These are phyloP conservation scores for Morphnarchus princeps DNA, from an alignment of 2,113 vertebrate species.

Conservation along the genomic window DNA sequence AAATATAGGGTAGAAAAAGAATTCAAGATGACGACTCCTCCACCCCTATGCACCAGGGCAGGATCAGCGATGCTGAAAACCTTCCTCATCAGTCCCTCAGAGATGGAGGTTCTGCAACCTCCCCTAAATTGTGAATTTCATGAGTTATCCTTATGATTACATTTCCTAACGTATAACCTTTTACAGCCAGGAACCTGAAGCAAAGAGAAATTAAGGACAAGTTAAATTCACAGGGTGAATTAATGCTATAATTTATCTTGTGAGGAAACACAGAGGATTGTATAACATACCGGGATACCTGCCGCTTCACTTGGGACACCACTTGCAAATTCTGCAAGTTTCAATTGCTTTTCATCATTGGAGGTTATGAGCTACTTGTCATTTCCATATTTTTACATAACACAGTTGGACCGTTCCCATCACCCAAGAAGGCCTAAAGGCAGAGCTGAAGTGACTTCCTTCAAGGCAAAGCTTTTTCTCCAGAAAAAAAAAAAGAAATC, in stretches of 20 bases:
- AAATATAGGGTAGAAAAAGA: background rate
- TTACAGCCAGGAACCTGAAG: background rate
- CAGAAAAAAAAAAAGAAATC: background rate
- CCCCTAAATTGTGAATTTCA: background rate
- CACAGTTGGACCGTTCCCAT: rapidly evolving
- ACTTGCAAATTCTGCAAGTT: background rate
- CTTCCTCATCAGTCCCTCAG: background rate
- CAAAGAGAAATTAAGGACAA: background rate
- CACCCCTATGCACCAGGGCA: background rate
- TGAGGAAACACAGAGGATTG: background rate
- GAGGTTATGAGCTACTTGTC: background rate
- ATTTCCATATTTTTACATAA: background rate
- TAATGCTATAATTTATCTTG: background rate
- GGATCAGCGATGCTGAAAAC: background rate
- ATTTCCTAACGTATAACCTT: background rate
- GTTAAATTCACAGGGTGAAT: background rate
- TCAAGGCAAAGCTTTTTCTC: background rate
- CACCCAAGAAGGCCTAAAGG: background rate
- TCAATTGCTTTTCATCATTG: background rate
- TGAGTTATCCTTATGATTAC: background rate
- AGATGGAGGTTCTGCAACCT: background rate
- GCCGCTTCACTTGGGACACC: background rate
- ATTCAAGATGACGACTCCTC: background rate
- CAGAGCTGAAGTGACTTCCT: background rate
- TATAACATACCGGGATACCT: background rate